Percentiles rank a stretch among this genome's conserved stretches.
Conservation (phyloP, 2,888 invertebrate species). For the Ennomos quercinarius region DNA sequence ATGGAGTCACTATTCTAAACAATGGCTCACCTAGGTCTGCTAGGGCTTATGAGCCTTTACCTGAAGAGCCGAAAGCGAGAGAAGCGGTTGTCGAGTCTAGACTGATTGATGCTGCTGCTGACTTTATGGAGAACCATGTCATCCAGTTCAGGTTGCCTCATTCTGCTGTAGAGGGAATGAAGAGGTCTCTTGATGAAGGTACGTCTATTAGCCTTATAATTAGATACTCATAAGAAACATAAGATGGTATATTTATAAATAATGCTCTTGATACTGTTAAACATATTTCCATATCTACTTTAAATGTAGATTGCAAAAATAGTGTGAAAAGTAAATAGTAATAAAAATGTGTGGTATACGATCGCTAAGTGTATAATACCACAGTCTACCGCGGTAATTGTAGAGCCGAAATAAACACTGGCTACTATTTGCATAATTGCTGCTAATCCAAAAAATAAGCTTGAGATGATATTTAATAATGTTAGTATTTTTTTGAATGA, state of each 20-base stretch:
- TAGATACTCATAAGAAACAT: too few species aligned
- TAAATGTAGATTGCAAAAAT: neutral
- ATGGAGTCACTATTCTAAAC: conserved; percentile 85
- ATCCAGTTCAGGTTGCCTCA: conserved; percentile 92
- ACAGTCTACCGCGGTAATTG: conserved; percentile 17
- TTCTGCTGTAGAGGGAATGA: conserved; percentile 90
- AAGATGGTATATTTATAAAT: too few species aligned
- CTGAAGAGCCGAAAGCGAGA: conserved; percentile 89
- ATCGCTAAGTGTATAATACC: conserved; percentile 36
- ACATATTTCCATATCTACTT: too few species aligned
- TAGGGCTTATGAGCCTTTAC: conserved; percentile 87
- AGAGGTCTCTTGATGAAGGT: conserved; percentile 93
- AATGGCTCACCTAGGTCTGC: conserved; percentile 86
- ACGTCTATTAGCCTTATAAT: conserved; percentile 38
- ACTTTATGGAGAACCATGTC: conserved; percentile 92
- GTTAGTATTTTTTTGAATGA: neutral
- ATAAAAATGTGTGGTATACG: conserved; percentile 28
- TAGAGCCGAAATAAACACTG: neutral
- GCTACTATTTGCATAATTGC: conserved; percentile 20
- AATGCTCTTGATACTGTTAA: too few species aligned
- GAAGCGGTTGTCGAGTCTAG: conserved; percentile 91
- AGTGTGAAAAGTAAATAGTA: conserved; percentile 28
- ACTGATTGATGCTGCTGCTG: conserved; percentile 90
- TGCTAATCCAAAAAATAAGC: neutral
- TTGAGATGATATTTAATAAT: neutral